phyloP scores from a whole-genome alignment of 2,888 invertebrate species.

The Syrista parreyssii region DNA sequence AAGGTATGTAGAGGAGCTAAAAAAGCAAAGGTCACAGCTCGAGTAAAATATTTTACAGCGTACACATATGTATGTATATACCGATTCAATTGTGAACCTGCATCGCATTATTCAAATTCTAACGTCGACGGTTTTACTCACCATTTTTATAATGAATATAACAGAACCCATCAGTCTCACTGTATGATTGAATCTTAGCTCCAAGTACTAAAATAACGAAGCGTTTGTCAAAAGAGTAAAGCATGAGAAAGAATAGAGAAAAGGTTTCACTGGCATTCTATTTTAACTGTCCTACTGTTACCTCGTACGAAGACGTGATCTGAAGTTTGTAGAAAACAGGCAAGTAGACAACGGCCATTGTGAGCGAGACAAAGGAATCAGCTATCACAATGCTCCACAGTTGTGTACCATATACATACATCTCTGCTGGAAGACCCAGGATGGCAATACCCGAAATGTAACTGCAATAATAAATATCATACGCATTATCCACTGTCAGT shows the following conservation, averaged over 20 bases:
- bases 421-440: constrained; percentile 79
- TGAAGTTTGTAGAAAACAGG: constrained; percentile 81
- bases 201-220: constrained; percentile 73
- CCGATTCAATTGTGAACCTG: neutral
- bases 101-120: constrained; percentile 1
- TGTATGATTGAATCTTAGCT: constrained; percentile 75
- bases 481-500: no score
- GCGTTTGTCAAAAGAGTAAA: neutral
- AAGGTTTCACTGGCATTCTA: neutral
- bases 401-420: constrained; percentile 82
- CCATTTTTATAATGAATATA: constrained; percentile 79
- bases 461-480: constrained; percentile 62
- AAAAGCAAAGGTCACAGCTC: constrained; percentile 8
- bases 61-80: no score
- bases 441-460: constrained; percentile 81
- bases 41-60: no score
- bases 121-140: constrained; percentile 36
- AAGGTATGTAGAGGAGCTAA: constrained; percentile 79
- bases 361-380: constrained; percentile 75
- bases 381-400: constrained; percentile 76
- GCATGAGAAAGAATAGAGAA: neutral
- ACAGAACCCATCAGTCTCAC: constrained; percentile 76
- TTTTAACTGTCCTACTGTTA: constrained; percentile 52
- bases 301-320: constrained; percentile 82
- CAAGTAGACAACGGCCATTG: constrained; percentile 75